phyloP scores from a whole-genome alignment of 1,140 invertebrate genomes.

The Cyclina sinensis region DNA sequence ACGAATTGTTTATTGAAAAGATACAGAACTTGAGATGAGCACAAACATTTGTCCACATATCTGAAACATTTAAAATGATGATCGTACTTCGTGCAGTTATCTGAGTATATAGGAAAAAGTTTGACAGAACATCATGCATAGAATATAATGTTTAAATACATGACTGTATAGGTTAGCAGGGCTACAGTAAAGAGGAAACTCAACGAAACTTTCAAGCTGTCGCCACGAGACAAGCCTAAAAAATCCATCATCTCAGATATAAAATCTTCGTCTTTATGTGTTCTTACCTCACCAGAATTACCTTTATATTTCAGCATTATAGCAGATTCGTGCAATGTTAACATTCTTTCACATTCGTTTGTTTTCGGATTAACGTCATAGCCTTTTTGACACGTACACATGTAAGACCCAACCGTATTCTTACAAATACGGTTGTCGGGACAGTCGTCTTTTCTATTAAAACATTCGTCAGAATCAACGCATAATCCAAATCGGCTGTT shows the following conservation, averaged over 20 bases:
- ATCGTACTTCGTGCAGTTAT: too few species aligned
- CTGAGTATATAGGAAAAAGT: too few species aligned
- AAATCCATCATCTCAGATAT: constrained; percentile 21
- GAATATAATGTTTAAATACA: too few species aligned
- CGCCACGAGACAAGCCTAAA: constrained; percentile 10
- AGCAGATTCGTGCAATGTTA: constrained; percentile 24
- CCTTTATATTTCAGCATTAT: constrained; percentile 16
- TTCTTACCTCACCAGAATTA: not conserved
- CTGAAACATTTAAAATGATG: too few species aligned
- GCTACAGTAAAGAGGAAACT: not conserved
- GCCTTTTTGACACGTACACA: constrained; percentile 58
- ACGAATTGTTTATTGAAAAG: too few species aligned
- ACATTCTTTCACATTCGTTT: constrained; percentile 27
- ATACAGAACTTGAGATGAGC: too few species aligned
- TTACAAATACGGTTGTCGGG: constrained; percentile 36
- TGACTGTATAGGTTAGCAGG: too few species aligned
- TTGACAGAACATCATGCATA: too few species aligned
- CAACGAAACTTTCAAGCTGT: not conserved
- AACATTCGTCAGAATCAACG: constrained; percentile 69
- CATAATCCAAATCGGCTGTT: constrained; percentile 73
- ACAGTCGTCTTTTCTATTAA: constrained; percentile 10
- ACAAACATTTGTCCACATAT: too few species aligned
- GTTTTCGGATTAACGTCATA: constrained; percentile 31
- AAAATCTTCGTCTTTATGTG: constrained; percentile 6
- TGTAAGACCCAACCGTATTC: constrained; percentile 57